These are phyloP conservation scores for Blennius ocellaris DNA, from an alignment of 2,113 vertebrate genomes.

Conservation along the genomic window DNA sequence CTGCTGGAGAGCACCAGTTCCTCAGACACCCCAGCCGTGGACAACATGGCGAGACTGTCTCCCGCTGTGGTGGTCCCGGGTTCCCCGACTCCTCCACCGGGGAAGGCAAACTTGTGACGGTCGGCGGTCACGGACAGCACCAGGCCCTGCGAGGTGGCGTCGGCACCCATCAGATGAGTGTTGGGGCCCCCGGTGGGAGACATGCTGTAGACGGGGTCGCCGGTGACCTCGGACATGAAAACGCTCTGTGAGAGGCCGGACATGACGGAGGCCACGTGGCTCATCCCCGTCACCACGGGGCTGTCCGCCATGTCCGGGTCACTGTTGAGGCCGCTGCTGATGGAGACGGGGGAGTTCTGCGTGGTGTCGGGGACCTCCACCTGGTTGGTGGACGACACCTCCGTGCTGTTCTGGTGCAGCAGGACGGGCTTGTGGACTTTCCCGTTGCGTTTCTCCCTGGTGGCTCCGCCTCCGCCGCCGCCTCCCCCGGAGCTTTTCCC, in stretches of 20 bases:
- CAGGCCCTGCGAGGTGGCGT: conserved; percentile 91
- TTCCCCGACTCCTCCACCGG: conserved; percentile 84
- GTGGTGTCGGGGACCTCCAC: conserved; percentile 99
- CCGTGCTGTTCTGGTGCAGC: conserved; percentile 97
- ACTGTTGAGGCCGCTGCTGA: conserved; percentile 98
- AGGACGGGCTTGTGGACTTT: conserved; percentile 95
- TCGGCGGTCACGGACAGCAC: conserved; percentile 94
- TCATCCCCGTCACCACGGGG: conserved; percentile 93
- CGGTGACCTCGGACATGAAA: conserved; percentile 98
- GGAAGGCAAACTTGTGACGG: conserved; percentile 97
- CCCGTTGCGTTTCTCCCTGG: conserved; percentile 96
- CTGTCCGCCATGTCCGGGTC: conserved; percentile 97
- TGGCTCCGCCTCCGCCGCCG: conserved; percentile 68
- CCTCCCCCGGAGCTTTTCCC: conserved; percentile 86
- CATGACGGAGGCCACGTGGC: conserved; percentile 97
- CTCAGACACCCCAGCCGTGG: conserved; percentile 90
- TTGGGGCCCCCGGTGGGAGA: conserved; percentile 93
- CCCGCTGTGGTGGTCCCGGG: conserved; percentile 72
- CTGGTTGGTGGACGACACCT: conserved; percentile 98
- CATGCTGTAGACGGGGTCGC: conserved; percentile 96
- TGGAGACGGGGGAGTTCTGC: conserved; percentile 98
- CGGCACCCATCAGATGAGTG: conserved; percentile 93
- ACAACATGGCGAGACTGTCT: conserved; percentile 92
- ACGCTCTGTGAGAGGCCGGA: conserved; percentile 94
- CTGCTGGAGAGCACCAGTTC: conserved; percentile 97